Evolutionary conservation across 2,888 invertebrate genomes (phyloP).

Genomic region (Tachystola acroxantha): DNA sequence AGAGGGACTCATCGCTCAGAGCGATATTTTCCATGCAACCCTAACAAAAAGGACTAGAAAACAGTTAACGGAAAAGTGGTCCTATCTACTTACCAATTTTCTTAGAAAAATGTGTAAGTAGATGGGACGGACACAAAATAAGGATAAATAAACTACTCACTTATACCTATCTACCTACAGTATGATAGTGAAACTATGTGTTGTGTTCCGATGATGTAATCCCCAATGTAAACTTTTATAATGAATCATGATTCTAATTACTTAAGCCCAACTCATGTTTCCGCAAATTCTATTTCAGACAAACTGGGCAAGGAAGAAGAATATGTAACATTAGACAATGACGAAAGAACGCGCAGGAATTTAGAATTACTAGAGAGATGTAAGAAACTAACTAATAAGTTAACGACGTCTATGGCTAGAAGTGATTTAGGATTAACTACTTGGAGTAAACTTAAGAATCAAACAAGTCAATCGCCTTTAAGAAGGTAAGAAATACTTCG

Average conservation of each 20-base stretch:
- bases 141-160: too few relatives aligned
- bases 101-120: too few relatives aligned
- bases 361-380: conserved; percentile 76
- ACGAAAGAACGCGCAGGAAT: conserved; percentile 77
- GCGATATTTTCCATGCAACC: too few relatives aligned
- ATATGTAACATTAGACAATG: conserved; percentile 63
- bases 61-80: too few relatives aligned
- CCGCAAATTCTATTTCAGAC: conserved; percentile 53
- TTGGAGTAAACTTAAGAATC: conserved; percentile 91
- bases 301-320: conserved; percentile 63
- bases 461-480: conserved; percentile 81
- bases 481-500: conserved; percentile 65
- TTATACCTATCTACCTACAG: too few relatives aligned
- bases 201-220: conserved; percentile 27
- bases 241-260: conserved; percentile 41
- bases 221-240: conserved; percentile 8
- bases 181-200: conserved; percentile 39
- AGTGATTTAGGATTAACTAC: conserved; percentile 93
- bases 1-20: too few relatives aligned
- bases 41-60: too few relatives aligned
- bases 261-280: conserved; percentile 28
- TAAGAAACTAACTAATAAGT: conserved; percentile 71
- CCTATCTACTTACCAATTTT: too few relatives aligned
- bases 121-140: too few relatives aligned
- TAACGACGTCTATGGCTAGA: conserved; percentile 90